phyloP scores from a whole-genome alignment of 2,888 invertebrate genomes.

The Adelphocoris suturalis region DNA sequence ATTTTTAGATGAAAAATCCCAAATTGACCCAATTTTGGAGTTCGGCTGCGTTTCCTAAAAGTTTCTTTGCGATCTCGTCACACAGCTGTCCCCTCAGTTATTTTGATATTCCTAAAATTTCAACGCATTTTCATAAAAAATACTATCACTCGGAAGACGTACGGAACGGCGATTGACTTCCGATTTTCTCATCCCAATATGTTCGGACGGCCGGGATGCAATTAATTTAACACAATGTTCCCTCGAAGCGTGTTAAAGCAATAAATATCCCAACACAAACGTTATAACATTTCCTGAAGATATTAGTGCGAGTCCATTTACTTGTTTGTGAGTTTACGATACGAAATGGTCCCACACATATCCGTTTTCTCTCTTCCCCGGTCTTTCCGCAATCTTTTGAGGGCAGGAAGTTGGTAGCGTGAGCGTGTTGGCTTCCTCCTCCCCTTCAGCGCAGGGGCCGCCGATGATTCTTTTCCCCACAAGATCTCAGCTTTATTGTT shows the following conservation, averaged over 20 bases:
- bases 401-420: slow-evolving; percentile 25
- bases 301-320: slow-evolving; percentile 56
- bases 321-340: slow-evolving; percentile 47
- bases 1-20: no score
- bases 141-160: no score
- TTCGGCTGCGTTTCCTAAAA: no score
- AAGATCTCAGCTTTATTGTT: background rate
- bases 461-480: slow-evolving; percentile 4
- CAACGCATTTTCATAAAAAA: no score
- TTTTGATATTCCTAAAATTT: no score
- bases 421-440: background rate
- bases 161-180: no score
- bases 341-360: slow-evolving; percentile 33
- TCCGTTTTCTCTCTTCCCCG: slow-evolving; percentile 43
- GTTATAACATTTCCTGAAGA: slow-evolving; percentile 56
- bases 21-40: no score
- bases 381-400: slow-evolving; percentile 36
- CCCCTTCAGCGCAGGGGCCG: slow-evolving; percentile 9
- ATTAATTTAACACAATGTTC: background rate
- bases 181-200: background rate
- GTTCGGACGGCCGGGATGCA: background rate
- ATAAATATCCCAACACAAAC: background rate
- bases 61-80: no score
- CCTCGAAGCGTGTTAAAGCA: background rate
- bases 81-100: no score